Percentiles rank a stretch among this genome's conserved stretches.
phyloP scores from a whole-genome alignment of 2,888 invertebrate species.

The Fragum fragum region DNA sequence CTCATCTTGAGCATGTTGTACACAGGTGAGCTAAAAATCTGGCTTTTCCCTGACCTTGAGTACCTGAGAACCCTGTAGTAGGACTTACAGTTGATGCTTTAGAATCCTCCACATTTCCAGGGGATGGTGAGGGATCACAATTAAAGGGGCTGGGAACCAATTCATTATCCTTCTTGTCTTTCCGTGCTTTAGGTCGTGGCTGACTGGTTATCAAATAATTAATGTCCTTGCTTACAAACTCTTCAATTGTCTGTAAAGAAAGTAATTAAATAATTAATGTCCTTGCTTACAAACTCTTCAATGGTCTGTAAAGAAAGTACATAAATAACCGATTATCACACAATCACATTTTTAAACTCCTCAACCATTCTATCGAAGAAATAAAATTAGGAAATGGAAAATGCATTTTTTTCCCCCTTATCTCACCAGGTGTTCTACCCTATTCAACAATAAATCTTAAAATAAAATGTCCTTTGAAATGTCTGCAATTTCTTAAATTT shows the following conservation, averaged over 20 bases:
- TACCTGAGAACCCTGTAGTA: too few species aligned
- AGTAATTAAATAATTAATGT: slow-evolving; percentile 81
- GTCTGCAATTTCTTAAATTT: too few species aligned
- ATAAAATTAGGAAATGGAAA: too few species aligned
- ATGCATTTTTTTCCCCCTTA: too few species aligned
- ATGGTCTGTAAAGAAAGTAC: slow-evolving; percentile 76
- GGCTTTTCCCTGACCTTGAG: too few species aligned
- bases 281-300: slow-evolving; percentile 80
- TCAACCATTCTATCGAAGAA: too few species aligned
- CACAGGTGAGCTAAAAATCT: too few species aligned
- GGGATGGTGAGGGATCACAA: slow-evolving; percentile 76
- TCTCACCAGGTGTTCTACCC: too few species aligned
- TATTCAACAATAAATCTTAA: too few species aligned
- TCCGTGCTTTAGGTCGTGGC: slow-evolving; percentile 65
- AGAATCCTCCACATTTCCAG: slow-evolving; percentile 56
- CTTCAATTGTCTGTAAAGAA: slow-evolving; percentile 76
- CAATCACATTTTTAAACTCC: too few species aligned
- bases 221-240: slow-evolving; percentile 79
- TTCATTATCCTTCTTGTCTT: slow-evolving; percentile 68
- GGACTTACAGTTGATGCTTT: slow-evolving; percentile 54
- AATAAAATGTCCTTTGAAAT: too few species aligned
- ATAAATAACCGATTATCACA: slow-evolving; percentile 81
- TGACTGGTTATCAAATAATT: slow-evolving; percentile 80
- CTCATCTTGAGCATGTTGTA: too few species aligned
- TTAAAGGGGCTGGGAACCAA: slow-evolving; percentile 83